Evolutionary conservation across 2,113 vertebrate species (phyloP), one percentile per base, ranked within the genome.

Genomic region (Nanger granti): DNA sequence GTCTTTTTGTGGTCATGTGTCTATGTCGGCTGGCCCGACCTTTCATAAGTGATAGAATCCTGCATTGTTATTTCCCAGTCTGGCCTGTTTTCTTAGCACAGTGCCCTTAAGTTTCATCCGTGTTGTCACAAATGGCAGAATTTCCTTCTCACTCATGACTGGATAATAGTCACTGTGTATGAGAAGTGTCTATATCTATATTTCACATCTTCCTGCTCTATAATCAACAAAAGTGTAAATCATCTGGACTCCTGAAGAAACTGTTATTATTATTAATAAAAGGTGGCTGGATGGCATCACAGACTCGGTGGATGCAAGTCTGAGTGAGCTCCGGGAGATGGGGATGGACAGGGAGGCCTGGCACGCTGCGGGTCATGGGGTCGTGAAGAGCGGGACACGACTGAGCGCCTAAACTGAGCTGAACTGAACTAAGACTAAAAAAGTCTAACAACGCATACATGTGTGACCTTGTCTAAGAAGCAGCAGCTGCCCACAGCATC

Each of bases 231-330:
- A 87, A 91, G 44, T n/a, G 54, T 47, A 37, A 79, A 49, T 73
- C 69, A 87, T 37, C 57, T 88, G 97, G 69, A 91, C 29, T 97
- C 1, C 1, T 31, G 0, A 1, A 95, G 93, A 89, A 94, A 96
- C 85, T 95, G 95, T 96, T 95, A 93, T 98, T 98, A 97, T 91
- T 76, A 7, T 89, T 98, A 97, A 97, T 96, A 96, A 97, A 97
- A 97, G 93, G 59, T 18, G 18, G 54, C 54, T 55, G 54, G 54
- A 18, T 55, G 54, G 5, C 54, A 55, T 55, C 54, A 55, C 54
- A 0, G 54, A 18, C 54, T 18, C 5, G 17, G 15, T 55, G 54
- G 54, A 7, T 1, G 2, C 18, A 17, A 55, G 17, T 55, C 17
- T 18, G 54, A 18, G 54, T 55, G 54, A 18, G 6, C 54, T 55